These are phyloP conservation scores for Micrasema minimum DNA, from an alignment of 1,140 invertebrate genomes.

Conservation along the genomic window DNA sequence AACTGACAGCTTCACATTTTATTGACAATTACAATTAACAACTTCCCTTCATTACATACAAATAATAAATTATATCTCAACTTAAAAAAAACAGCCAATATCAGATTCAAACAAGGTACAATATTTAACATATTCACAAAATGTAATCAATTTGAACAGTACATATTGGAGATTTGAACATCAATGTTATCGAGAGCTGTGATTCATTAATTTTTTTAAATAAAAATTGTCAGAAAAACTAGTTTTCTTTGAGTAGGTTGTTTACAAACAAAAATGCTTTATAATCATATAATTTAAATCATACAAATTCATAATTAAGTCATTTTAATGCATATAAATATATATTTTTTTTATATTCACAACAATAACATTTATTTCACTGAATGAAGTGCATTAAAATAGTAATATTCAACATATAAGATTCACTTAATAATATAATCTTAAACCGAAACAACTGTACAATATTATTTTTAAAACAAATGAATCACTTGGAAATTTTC, in stretches of 20 bases:
- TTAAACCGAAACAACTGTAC: constrained; percentile 30
- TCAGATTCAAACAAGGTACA: too few relatives aligned
- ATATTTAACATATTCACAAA: too few relatives aligned
- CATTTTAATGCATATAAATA: constrained; percentile 29
- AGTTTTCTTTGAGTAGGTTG: not conserved
- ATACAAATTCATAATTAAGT: constrained; percentile 1
- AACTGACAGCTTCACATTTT: constrained; percentile 11
- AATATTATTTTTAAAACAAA: constrained; percentile 21
- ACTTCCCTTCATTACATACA: not conserved
- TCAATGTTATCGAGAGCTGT: not conserved
- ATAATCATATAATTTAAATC: constrained; percentile 26
- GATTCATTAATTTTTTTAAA: not conserved
- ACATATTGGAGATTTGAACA: too few relatives aligned
- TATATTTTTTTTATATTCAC: constrained; percentile 31
- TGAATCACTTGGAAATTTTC: constrained; percentile 22
- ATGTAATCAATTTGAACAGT: too few relatives aligned
- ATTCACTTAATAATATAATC: constrained; percentile 4
- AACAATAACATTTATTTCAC: constrained; percentile 36
- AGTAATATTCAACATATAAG: constrained; percentile 21
- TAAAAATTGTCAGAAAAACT: not conserved
- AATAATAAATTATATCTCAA: constrained; percentile 1
- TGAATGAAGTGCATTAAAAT: constrained; percentile 31
- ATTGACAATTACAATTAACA: not conserved
- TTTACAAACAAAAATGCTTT: constrained; percentile 26
- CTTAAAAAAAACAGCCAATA: too few relatives aligned